Base-by-base conservation (phyloP, 2,797 vertebrate genomes). In the Dendrocincla fuliginosa region DNA sequence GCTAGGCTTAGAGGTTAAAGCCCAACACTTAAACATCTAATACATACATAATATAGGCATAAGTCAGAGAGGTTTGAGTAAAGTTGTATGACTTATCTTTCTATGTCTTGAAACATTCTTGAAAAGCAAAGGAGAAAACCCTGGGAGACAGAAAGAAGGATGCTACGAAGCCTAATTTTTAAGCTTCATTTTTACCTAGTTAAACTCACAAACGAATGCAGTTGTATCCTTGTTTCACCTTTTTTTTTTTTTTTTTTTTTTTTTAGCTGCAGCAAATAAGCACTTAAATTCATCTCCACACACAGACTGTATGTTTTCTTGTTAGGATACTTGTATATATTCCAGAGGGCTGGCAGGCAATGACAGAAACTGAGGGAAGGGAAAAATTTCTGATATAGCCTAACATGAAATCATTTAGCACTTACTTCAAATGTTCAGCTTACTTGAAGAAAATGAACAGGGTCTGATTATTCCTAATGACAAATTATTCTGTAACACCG, bases 401-500 rank as follows among this genome's bases (percentile, higher is more conserved):
- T 89, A 60, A 83, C 55, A 57, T 10, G 4, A 71, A 93, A 73
- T 39, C 30, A 63, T 92, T 96, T 78, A 76, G 41, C 60, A 55
- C 63, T 80, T 49, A 68, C 22, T 93, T 84, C 35, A 89, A 67
- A 70, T 94, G 89, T 87, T 94, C 64, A 81, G 35, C 82, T 75
- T 90, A 37, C 53, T 39, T 87, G 47, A 83, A 83, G 73, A 91
- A 87, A 94, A 79, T 41, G 80, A 93, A 57, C 53, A 46, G 23
- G 33, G 49, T 14, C 35, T 96, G 50, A 60, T 86, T 87, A 92
- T 85, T 90, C 61, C 73, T 86, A 95, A 68, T 77, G 49, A 59
- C 32, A 94, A 89, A 83, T 75, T 84, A 90, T 81, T 64, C 84
- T 83, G 13, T 37, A 82, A 82, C 52, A 75, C 24, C 55, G 22